Base-by-base conservation (phyloP, 2,113 vertebrate genomes). In the Pardalotus punctatus region DNA sequence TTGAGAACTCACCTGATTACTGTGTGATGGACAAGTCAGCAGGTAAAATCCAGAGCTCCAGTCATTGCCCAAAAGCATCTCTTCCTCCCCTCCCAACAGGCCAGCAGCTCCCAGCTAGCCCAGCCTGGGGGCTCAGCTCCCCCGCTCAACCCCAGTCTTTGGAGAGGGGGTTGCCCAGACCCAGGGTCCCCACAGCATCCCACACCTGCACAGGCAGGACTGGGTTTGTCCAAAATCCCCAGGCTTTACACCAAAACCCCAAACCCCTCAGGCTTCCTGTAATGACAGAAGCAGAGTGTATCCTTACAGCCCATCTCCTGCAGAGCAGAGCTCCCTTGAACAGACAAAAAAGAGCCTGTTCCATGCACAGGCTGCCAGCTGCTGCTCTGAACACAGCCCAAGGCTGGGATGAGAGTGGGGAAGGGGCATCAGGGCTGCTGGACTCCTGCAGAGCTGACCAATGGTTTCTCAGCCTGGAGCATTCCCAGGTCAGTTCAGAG, bases 1-100 rank as follows among this genome's bases (percentile, higher is more conserved):
- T 99, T 70, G 99, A 99, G 97, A 99, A 99, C 97, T 99, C 99
- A 7, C 99, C 99, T 2, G 99, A 99, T 97, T 99, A 99, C 94
- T 99, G 99, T 42, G 97, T 99, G 91, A 98, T 99, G 98, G 99
- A 99, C 98, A 99, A 99, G 97, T 98, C 99, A 80, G 99, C 99
- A 98, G 99, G 99, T 99, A 97, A 98, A 97, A 81, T 25, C 20
- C 40, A 78, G n/a, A 86, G 38, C 73, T 81, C 56, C 42, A 21
- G 5, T 4, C 3, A 2, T 8, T 43, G 71, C 33, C 56, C 64
- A 31, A 50, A 76, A 42, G 14, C 18, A 14, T 43, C 56, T 64
- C 14, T 35, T 42, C 56, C 33, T 78, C n/a, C 40, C 36, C 73
- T 54, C 50, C 61, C 2, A 4, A 7, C 14, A 9, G 66, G 35